Evolutionary conservation across 2,888 invertebrate genomes (phyloP), one percentile per base, ranked within the genome.

Genomic region (Amiota communis): DNA sequence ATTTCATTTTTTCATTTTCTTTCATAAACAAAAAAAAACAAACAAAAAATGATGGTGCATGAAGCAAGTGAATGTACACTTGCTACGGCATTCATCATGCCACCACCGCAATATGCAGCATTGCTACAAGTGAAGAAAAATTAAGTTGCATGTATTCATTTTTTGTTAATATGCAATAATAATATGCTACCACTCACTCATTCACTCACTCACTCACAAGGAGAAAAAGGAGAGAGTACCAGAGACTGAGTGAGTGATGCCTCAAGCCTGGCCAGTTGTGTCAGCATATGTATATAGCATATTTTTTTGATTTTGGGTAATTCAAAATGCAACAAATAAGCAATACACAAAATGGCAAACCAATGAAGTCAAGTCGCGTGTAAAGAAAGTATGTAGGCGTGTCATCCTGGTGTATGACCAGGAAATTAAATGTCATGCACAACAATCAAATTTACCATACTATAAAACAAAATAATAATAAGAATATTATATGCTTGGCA

Each of bases 341-440:
- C 47, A 65, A 65, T n/a, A n/a, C n/a, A n/a, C 36, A 2, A 36
- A 36, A 36, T 36, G 36, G 36, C 36, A 36, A 36, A 36, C 6
- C 36, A 36, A 36, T 36, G 36, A 36, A 36, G 36, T 36, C 36
- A 36, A 36, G 36, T 36, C 36, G 20, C 48, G n/a, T 47, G 15
- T 47, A n/a, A 46, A 46, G 48, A 15, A 46, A 11, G 15, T 23
- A 15, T 65, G 65, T 65, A 49, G 65, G 65, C 65, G 65, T 65
- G 65, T 48, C 65, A 12, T 36, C 65, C 59, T 23, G 47, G 49
- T 69, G 53, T 46, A 73, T 72, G 46, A 67, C 57, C 67, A 72
- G 72, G 72, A 72, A 72, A 72, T 72, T 68, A 68, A 68, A 72
- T 61, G 51, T 61, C 72, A 72, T 67, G 68, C 68, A 17, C 72